Conservation (phyloP, 2,888 invertebrate species). For the Drosophila rubida region DNA sequence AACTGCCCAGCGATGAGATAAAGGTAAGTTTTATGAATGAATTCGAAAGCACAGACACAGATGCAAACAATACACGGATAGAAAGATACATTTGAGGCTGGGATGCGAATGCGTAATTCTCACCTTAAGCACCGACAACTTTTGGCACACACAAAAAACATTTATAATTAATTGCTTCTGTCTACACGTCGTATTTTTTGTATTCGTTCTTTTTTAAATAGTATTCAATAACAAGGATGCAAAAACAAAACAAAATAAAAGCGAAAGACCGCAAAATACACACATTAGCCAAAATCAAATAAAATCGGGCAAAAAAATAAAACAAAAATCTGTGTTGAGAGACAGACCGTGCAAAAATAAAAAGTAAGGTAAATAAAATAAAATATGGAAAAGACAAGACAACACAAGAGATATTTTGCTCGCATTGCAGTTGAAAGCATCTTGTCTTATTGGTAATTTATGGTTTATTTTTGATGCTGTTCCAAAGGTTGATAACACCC, state of each 20-base stretch:
- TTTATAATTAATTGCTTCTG: slow-evolving; percentile 63
- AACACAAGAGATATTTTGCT: slow-evolving; percentile 6
- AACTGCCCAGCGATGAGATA: slow-evolving; percentile 90
- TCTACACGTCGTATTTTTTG: slow-evolving; percentile 43
- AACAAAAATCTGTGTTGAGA: slow-evolving; percentile 36
- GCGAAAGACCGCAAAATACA: background rate
- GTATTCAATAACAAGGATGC: slow-evolving; percentile 69
- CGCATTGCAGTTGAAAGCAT: slow-evolving; percentile 33
- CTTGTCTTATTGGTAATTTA: slow-evolving; percentile 41
- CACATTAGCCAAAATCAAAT: slow-evolving; percentile 14
- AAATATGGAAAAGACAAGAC: background rate
- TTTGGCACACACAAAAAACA: slow-evolving; percentile 33
- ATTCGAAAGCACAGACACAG: slow-evolving; percentile 9
- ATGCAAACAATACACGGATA: background rate
- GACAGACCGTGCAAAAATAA: slow-evolving; percentile 8
- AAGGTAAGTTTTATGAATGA: slow-evolving; percentile 86
- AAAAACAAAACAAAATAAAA: slow-evolving; percentile 21
- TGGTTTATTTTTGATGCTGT: slow-evolving; percentile 47
- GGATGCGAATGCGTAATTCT: slow-evolving; percentile 19
- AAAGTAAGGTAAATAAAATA: slow-evolving; percentile 13
- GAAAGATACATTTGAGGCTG: background rate
- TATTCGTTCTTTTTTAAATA: slow-evolving; percentile 31
- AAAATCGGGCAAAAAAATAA: slow-evolving; percentile 9
- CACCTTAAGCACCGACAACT: slow-evolving; percentile 30
- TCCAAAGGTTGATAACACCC: slow-evolving; percentile 46